Evolutionary conservation across 2,797 vertebrate genomes (phyloP).

Genomic region (Rhyacichthys aspro): DNA sequence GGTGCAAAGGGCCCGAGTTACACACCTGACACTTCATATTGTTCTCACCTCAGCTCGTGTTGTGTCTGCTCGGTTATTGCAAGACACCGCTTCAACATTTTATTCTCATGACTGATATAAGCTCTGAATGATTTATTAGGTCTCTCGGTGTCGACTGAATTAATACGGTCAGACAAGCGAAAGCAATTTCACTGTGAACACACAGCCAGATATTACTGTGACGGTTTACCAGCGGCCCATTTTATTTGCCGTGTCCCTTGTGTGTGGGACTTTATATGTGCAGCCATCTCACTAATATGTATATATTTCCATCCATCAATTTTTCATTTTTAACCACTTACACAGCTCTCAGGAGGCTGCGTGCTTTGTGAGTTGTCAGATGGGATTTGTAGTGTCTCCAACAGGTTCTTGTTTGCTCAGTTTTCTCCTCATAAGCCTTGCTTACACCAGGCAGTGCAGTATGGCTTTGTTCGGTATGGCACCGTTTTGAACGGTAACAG

Average conservation of each 20-base stretch:
- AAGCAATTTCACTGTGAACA: slow-evolving; percentile 49
- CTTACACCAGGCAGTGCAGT: too few relatives aligned
- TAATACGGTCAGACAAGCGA: slow-evolving; percentile 50
- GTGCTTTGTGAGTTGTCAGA: not conserved
- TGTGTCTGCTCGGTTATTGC: slow-evolving; percentile 20
- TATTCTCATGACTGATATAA: slow-evolving; percentile 45
- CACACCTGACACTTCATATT: slow-evolving; percentile 44
- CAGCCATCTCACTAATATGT: slow-evolving; percentile 8
- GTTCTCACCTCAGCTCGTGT: slow-evolving; percentile 21
- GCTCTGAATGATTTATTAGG: slow-evolving; percentile 64
- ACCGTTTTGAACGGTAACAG: too few relatives aligned
- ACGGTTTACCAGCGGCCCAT: slow-evolving; percentile 23
- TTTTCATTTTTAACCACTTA: slow-evolving; percentile 5
- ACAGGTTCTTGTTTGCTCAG: not conserved
- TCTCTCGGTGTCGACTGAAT: slow-evolving; percentile 34
- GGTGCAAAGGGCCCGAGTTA: slow-evolving; percentile 22
- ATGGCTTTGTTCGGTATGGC: too few relatives aligned
- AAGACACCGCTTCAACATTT: slow-evolving; percentile 34
- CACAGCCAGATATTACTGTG: slow-evolving; percentile 37
- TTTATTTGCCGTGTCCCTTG: slow-evolving; percentile 24
- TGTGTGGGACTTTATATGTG: slow-evolving; percentile 7
- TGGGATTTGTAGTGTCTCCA: not conserved
- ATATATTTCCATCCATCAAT: not conserved
- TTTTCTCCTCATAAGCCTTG: slow-evolving; percentile 5
- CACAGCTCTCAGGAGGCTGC: not conserved